Evolutionary conservation across 2,113 vertebrate species (phyloP), one percentile per base, ranked within the genome.

Genomic region (Callipepla squamata): DNA sequence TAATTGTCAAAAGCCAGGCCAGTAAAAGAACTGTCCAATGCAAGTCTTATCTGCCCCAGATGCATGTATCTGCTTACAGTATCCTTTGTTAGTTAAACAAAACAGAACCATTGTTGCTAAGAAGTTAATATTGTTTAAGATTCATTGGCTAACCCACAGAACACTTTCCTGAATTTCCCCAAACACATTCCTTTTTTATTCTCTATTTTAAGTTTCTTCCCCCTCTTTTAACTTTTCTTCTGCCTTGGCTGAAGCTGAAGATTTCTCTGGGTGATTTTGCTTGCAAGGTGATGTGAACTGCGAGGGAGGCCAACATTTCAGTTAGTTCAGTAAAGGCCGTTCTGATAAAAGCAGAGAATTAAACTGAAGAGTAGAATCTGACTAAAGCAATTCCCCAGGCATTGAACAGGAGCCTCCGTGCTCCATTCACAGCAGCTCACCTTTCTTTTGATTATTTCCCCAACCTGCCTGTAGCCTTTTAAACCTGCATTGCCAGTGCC

Each of bases 61-160:
- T 44, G 66, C 88, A 92, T 17, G 5, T 90, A 94, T 94, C 87
- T 95, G 94, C 95, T 93, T 93, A 95, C 77, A 97, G 84, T 95
- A 85, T 79, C 86, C 66, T 96, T 95, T 94, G 94, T 94, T 94
- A 94, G 93, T 88, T 87, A 97, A 96, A 94, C 94, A 95, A 96
- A 96, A 93, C 95, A 95, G 74, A 94, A 83, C 58, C 70, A 93
- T 90, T 92, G 96, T 95, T 96, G 96, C 94, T 95, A 97, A 95
- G 93, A 96, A 94, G 83, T 93, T 93, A 96, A 94, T 82, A 89
- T 87, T 92, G 92, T 96, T 96, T 95, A 93, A 96, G 67, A 91
- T 92, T 90, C 76, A 80, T 85, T 88, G 94, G 73, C 81, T 94
- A 87, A 91, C 72, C 72, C 57, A 51, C 15, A 78, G 57, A 83